These are phyloP conservation scores for Cyanocitta stelleri DNA, from an alignment of 2,113 vertebrate genomes.

Conservation along the genomic window DNA sequence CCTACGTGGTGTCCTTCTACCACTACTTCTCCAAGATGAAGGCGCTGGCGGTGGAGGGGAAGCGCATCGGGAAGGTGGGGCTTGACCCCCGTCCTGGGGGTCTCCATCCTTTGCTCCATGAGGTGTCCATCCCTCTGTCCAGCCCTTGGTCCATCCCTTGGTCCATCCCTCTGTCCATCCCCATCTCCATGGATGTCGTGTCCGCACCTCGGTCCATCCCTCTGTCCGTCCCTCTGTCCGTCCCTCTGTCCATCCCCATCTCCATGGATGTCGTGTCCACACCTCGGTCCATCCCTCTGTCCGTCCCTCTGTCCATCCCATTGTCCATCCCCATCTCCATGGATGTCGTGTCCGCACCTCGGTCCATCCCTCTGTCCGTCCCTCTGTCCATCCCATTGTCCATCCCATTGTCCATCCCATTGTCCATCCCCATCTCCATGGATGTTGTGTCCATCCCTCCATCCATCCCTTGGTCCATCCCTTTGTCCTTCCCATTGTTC, in stretches of 20 bases:
- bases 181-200: too few species aligned
- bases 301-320: not conserved
- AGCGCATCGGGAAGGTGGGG: conserved; percentile 91
- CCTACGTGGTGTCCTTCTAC: conserved; percentile 94
- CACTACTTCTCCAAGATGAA: conserved; percentile 99
- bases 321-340: too few species aligned
- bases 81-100: accelerated
- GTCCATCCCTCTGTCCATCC: not conserved
- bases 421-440: not conserved
- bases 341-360: too few species aligned
- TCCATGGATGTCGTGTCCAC: too few species aligned
- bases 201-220: not conserved
- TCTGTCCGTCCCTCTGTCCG: not conserved
- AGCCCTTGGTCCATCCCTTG: not conserved
- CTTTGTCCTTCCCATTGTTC: too few species aligned
- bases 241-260: not conserved
- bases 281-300: not conserved
- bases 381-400: not conserved
- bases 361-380: not conserved
- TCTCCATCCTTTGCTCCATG: not conserved
- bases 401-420: too few species aligned
- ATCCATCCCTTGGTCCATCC: not conserved
- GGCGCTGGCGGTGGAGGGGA: conserved; percentile 93
- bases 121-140: not conserved
- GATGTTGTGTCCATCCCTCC: not conserved